Conservation (phyloP, 2,113 vertebrate species). For the Ptychochromis oligacanthus region DNA sequence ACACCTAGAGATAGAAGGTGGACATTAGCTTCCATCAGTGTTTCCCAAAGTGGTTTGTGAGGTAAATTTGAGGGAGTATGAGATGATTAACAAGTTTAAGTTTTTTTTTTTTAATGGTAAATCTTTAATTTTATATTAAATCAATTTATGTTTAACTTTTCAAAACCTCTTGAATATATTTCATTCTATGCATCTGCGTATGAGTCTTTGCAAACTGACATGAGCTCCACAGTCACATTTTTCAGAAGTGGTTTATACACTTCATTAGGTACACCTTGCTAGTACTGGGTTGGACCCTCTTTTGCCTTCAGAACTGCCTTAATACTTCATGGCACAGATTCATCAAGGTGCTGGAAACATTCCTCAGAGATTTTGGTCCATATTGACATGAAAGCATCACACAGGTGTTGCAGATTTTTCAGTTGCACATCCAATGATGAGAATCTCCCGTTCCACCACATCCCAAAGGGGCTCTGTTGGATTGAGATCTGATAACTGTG, state of each 20-base stretch:
- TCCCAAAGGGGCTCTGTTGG: too few relatives aligned
- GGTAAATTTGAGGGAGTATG: neutral
- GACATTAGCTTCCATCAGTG: neutral
- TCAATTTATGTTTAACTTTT: conserved; percentile 1
- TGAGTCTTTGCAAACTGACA: neutral
- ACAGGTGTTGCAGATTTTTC: too few relatives aligned
- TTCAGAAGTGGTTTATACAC: neutral
- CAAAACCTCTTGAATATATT: neutral
- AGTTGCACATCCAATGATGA: too few relatives aligned
- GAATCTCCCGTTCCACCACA: too few relatives aligned
- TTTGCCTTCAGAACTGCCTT: too few relatives aligned
- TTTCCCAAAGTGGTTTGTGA: neutral
- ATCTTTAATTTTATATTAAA: neutral
- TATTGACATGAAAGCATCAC: too few relatives aligned
- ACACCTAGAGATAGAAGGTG: conserved; percentile 42
- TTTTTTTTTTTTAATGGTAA: neutral
- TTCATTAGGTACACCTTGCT: too few relatives aligned
- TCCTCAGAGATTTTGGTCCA: too few relatives aligned
- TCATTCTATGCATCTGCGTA: neutral
- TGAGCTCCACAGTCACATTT: neutral
- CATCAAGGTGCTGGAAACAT: too few relatives aligned
- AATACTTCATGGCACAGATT: too few relatives aligned
- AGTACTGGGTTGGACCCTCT: too few relatives aligned
- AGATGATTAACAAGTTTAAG: accelerated
- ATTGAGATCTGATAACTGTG: too few relatives aligned